phyloP scores from a whole-genome alignment of 1,140 invertebrate genomes.

The Zaprionus vittiger region DNA sequence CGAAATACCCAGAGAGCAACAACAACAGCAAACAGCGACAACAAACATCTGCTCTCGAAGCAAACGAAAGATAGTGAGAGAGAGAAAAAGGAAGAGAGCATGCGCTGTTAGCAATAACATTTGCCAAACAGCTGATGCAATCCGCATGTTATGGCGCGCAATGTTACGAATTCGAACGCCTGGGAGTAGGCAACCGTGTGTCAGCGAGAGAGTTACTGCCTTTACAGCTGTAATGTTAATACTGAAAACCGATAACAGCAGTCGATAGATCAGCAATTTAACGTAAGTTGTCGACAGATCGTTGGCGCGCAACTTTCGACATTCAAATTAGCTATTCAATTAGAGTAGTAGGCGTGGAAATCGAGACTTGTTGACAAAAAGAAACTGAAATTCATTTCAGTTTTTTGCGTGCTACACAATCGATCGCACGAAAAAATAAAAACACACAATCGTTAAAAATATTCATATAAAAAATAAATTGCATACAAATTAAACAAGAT shows the following conservation, averaged over 20 bases:
- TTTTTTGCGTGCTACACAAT: slow-evolving; percentile 31
- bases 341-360: slow-evolving; percentile 35
- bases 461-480: slow-evolving; percentile 13
- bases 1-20: not conserved
- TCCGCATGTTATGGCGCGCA: slow-evolving; percentile 7
- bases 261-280: not conserved
- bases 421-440: slow-evolving; percentile 28
- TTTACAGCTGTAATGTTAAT: not conserved
- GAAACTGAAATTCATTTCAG: not conserved
- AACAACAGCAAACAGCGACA: slow-evolving; percentile 13
- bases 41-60: slow-evolving; percentile 5
- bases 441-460: slow-evolving; percentile 26
- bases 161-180: not conserved
- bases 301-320: not conserved
- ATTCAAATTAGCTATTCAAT: not conserved
- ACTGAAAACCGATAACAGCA: not conserved
- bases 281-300: not conserved
- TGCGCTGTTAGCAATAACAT: slow-evolving; percentile 30
- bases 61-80: slow-evolving; percentile 5
- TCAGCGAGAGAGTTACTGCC: not conserved
- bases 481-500: slow-evolving; percentile 46
- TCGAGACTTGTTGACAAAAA: not conserved
- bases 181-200: not conserved
- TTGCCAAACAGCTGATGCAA: slow-evolving; percentile 23
- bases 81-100: slow-evolving; percentile 18